phyloP scores from a whole-genome alignment of 2,888 invertebrate genomes.

The Agrochola lota region DNA sequence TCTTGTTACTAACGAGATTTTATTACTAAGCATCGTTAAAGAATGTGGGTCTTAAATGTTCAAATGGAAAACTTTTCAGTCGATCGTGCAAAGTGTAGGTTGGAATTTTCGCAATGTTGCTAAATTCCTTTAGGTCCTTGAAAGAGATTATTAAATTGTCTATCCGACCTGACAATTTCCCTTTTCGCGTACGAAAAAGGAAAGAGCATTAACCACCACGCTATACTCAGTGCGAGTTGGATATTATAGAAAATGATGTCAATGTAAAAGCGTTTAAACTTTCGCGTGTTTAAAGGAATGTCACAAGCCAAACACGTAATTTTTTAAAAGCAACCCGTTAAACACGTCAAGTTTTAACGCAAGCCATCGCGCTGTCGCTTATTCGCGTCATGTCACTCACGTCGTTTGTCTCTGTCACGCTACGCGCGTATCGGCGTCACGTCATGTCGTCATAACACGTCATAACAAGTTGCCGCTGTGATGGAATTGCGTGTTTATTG shows the following conservation, averaged over 20 bases:
- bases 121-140: not conserved
- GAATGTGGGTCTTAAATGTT: too few species aligned
- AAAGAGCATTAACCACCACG: not conserved
- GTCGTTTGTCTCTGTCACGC: slow-evolving; percentile 64
- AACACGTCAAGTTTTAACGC: slow-evolving; percentile 41
- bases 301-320: slow-evolving; percentile 36
- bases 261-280: not conserved
- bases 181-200: not conserved
- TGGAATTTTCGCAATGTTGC: not conserved
- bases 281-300: slow-evolving; percentile 16
- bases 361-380: slow-evolving; percentile 42
- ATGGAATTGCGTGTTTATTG: slow-evolving; percentile 55
- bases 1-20: not conserved
- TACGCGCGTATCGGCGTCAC: slow-evolving; percentile 56
- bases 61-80: not conserved
- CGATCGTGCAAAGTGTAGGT: not conserved
- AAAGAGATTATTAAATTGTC: not conserved
- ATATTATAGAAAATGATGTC: slow-evolving; percentile 13
- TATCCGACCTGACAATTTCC: not conserved
- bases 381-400: slow-evolving; percentile 54
- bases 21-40: not conserved
- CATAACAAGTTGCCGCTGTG: slow-evolving; percentile 57
- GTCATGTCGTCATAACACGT: slow-evolving; percentile 58
- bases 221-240: not conserved
- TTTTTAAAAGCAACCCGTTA: slow-evolving; percentile 46